These are phyloP conservation scores for Hylomyscus alleni DNA, from an alignment of 2,797 vertebrate species.

Conservation along the genomic window DNA sequence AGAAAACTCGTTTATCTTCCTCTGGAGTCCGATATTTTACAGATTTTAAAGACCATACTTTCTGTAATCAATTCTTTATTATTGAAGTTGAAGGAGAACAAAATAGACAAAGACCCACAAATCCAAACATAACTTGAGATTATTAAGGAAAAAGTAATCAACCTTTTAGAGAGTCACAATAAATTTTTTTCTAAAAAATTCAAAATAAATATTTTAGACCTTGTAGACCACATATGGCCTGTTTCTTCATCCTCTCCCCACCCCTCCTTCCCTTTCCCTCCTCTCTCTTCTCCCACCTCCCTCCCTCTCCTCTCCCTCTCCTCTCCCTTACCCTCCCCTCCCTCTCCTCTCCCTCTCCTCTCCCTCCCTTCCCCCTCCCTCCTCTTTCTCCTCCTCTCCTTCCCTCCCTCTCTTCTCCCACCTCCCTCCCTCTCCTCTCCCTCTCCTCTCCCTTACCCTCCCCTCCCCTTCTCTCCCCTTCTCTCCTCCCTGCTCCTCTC, in stretches of 20 bases:
- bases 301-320: no score
- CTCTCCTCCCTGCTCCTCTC: not conserved
- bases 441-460: no score
- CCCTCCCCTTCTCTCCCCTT: fast-evolving
- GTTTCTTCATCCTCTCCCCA: no score
- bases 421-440: no score
- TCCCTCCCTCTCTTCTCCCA: fast-evolving
- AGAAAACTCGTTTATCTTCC: conserved; percentile 20
- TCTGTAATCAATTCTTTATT: not conserved
- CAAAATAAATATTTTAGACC: not conserved
- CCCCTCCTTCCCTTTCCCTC: fast-evolving
- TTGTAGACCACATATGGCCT: not conserved
- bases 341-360: no score
- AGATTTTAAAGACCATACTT: not conserved
- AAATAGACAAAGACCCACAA: conserved; percentile 51
- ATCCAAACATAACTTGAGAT: conserved; percentile 56
- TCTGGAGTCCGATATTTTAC: not conserved
- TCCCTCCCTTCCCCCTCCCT: no score
- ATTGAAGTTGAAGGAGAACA: not conserved
- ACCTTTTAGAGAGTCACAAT: not conserved
- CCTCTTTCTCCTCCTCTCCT: fast-evolving
- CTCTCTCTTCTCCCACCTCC: fast-evolving
- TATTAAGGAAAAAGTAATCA: conserved; percentile 34
- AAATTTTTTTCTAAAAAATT: not conserved
- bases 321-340: no score